phyloP scores from a whole-genome alignment of 1,140 invertebrate genomes.

The Chrysomallon squamiferum region DNA sequence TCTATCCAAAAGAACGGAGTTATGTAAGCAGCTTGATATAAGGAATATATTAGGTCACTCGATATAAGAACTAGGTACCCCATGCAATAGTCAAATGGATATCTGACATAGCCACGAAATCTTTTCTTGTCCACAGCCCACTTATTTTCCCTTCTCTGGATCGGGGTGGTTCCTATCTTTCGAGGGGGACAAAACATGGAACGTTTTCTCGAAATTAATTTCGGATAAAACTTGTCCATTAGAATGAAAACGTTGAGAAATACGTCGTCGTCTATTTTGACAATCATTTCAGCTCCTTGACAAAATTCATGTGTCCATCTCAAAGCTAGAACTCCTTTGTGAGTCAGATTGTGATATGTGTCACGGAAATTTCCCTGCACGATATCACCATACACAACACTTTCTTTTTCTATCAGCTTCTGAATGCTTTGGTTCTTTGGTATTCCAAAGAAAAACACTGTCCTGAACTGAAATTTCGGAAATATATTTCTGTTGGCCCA shows the following conservation, averaged over 20 bases:
- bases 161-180: no score
- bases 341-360: neutral
- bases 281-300: neutral
- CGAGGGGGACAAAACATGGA: no score
- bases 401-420: neutral
- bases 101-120: constrained; percentile 30
- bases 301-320: neutral
- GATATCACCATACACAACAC: neutral
- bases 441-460: neutral
- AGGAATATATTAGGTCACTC: constrained; percentile 52
- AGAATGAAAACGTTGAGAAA: constrained; percentile 10
- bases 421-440: neutral
- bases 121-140: constrained; percentile 16
- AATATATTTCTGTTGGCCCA: neutral
- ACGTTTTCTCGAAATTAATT: no score
- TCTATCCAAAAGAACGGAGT: constrained; percentile 62
- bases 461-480: neutral
- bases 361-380: neutral
- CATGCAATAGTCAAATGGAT: constrained; percentile 55
- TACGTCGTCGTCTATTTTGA: constrained; percentile 4
- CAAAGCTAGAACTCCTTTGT: neutral
- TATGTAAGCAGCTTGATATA: constrained; percentile 46
- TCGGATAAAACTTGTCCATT: neutral
- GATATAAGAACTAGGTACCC: constrained; percentile 61
- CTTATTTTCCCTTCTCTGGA: no score